Percentiles rank a stretch among this genome's conserved stretches.
Evolutionary conservation across 2,113 vertebrate genomes (phyloP).

Genomic region (Apteryx owenii): DNA sequence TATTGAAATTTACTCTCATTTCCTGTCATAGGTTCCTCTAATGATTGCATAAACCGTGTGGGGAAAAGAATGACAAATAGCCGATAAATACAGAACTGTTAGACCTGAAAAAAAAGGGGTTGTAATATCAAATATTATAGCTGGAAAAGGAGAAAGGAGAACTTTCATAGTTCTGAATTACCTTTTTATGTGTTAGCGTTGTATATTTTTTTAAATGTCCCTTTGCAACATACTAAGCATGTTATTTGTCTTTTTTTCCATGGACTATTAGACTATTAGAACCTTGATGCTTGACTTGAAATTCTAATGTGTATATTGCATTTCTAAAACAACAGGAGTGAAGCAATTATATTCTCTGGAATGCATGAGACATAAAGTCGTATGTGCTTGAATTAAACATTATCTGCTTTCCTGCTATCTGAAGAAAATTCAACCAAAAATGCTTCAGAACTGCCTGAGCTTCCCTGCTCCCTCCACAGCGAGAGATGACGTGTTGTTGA

Average conservation of each 20-base stretch:
- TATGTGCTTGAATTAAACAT: background rate
- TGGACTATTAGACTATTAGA: background rate
- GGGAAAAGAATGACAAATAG: background rate
- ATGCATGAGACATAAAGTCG: background rate
- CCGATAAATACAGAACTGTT: background rate
- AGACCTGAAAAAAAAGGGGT: background rate
- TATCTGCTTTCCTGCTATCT: background rate
- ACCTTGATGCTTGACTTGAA: background rate
- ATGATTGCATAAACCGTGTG: background rate
- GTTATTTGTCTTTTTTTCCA: too few species aligned
- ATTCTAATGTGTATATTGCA: background rate
- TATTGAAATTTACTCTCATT: background rate
- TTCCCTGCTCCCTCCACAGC: too few species aligned
- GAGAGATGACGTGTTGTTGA: background rate
- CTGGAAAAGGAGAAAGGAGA: background rate
- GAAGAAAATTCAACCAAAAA: background rate
- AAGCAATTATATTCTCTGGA: background rate
- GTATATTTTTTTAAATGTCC: background rate
- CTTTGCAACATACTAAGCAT: background rate
- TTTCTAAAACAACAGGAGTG: background rate
- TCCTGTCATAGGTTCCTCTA: background rate
- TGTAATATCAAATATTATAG: background rate
- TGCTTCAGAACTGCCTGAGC: background rate
- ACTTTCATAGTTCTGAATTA: background rate
- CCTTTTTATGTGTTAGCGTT: background rate